Evolutionary conservation across 2,113 vertebrate genomes (phyloP).

Genomic region (Nycticryphes semicollaris): DNA sequence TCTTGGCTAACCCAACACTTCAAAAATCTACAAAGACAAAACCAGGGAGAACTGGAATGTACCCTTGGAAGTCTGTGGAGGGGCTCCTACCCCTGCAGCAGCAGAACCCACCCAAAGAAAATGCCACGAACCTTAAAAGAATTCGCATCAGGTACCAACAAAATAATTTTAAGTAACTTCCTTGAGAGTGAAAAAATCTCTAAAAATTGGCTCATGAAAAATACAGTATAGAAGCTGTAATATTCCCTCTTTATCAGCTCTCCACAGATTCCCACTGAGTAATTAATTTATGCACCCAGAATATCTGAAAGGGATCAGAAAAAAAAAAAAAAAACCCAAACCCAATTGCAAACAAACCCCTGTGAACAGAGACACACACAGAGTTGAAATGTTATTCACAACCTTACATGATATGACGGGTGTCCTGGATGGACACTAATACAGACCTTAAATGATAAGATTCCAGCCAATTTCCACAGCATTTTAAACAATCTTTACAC

Average conservation of each 20-base stretch:
- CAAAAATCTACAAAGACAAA: not conserved
- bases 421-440: not conserved
- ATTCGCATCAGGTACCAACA: not conserved
- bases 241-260: not conserved
- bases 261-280: not conserved
- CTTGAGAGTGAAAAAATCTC: not conserved
- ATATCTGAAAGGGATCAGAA: not conserved
- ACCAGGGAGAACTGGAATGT: not conserved
- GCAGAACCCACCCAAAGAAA: not conserved
- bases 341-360: not conserved
- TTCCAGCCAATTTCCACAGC: not conserved
- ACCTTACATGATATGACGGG: not conserved
- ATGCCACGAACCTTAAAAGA: not conserved
- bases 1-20: not conserved
- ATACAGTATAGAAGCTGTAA: not conserved
- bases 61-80: not conserved
- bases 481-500: not conserved
- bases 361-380: not conserved
- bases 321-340: too few species aligned
- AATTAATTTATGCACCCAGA: not conserved
- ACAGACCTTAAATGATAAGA: not conserved
- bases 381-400: not conserved
- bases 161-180: not conserved
- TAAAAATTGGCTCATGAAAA: not conserved
- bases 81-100: fast-evolving